phyloP scores from a whole-genome alignment of 2,888 invertebrate genomes.

The Machimus atricapillus region DNA sequence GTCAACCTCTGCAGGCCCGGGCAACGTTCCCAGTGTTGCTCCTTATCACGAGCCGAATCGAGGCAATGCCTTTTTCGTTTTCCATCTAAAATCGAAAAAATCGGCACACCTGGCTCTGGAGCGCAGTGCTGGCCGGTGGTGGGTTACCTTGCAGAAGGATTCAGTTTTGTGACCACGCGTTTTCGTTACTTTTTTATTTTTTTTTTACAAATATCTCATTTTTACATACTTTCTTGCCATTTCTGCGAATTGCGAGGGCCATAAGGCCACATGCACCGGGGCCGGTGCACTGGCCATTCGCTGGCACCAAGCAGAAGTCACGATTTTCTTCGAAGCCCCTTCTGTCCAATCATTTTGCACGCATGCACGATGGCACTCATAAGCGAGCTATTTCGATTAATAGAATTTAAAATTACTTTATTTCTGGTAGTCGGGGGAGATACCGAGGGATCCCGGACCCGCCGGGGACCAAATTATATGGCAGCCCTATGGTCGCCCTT shows the following conservation, averaged over 20 bases:
- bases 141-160: slow-evolving; percentile 47
- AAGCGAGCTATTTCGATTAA: slow-evolving; percentile 18
- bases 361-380: slow-evolving; percentile 27
- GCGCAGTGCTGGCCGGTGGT: not conserved
- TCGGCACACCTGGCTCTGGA: not conserved
- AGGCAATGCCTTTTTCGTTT: not conserved
- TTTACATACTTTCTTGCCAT: slow-evolving; percentile 49
- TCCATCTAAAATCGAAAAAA: not conserved
- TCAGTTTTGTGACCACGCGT: slow-evolving; percentile 47
- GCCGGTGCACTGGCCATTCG: not conserved
- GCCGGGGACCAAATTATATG: not conserved
- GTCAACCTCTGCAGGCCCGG: not conserved
- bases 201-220: slow-evolving; percentile 49
- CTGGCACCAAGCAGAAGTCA: slow-evolving; percentile 43
- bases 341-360: slow-evolving; percentile 13
- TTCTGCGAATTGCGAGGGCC: slow-evolving; percentile 46
- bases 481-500: not conserved
- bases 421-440: not conserved
- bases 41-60: not conserved
- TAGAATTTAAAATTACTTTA: slow-evolving; percentile 21
- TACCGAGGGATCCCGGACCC: not conserved
- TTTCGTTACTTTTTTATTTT: slow-evolving; percentile 49
- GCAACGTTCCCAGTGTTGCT: not conserved
- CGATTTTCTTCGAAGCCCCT: slow-evolving; percentile 22
- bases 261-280: slow-evolving; percentile 45